These are phyloP conservation scores for Orchestes rusci DNA, from an alignment of 2,888 invertebrate genomes.

Conservation along the genomic window DNA sequence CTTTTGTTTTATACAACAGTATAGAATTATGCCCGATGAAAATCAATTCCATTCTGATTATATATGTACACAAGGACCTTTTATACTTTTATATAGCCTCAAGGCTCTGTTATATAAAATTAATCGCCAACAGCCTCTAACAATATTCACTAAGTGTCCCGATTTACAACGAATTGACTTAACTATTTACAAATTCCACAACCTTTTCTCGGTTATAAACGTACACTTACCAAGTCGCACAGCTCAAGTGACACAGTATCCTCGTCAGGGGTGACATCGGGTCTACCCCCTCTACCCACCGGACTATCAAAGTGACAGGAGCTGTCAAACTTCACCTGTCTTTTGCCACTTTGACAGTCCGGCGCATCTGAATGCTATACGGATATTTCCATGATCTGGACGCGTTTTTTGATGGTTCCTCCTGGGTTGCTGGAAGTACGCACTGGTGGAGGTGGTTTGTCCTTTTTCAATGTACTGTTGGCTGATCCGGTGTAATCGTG, in stretches of 20 bases:
- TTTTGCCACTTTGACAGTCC: constrained; percentile 25
- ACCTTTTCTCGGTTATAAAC: constrained; percentile 36
- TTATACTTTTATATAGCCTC: no score
- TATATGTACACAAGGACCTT: no score
- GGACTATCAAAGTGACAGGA: constrained; percentile 22
- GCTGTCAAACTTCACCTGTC: constrained; percentile 19
- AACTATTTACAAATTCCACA: no score
- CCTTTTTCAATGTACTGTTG: constrained; percentile 30
- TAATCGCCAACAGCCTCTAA: no score
- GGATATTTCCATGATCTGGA: constrained; percentile 74
- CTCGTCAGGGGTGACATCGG: constrained; percentile 36
- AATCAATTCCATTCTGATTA: no score
- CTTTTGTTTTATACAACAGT: no score
- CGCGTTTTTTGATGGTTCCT: constrained; percentile 65
- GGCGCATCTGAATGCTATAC: constrained; percentile 51
- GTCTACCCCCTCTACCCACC: constrained; percentile 20
- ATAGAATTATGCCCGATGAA: no score
- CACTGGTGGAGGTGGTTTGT: constrained; percentile 42
- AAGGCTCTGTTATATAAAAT: no score
- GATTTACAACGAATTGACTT: no score
- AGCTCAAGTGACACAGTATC: constrained; percentile 29
- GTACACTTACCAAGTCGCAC: constrained; percentile 41
- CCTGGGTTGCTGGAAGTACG: constrained; percentile 39
- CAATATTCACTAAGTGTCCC: no score
- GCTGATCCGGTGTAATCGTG: constrained; percentile 26